phyloP scores from a whole-genome alignment of 2,113 vertebrate species.

The Paratilapia polleni region DNA sequence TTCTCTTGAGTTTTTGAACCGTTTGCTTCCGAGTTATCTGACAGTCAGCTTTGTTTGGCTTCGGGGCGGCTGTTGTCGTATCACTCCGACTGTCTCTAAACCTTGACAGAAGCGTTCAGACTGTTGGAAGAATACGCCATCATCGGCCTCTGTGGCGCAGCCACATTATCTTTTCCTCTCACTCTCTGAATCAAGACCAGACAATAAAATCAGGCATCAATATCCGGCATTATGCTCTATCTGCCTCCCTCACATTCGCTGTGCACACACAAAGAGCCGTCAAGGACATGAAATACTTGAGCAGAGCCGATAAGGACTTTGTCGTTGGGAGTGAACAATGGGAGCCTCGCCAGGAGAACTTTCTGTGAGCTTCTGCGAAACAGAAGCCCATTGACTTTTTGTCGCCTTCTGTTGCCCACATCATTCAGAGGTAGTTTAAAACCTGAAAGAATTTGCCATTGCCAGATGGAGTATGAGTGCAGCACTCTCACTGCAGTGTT shows the following conservation, averaged over 20 bases:
- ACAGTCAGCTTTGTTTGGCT: neutral
- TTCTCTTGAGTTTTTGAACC: neutral
- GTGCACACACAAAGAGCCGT: neutral
- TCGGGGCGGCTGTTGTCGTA: neutral
- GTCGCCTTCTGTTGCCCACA: neutral
- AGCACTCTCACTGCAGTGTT: neutral
- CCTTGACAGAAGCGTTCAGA: neutral
- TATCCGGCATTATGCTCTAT: neutral
- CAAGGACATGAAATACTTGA: neutral
- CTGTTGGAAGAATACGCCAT: neutral
- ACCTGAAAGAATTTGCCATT: neutral
- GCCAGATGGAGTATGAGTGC: neutral
- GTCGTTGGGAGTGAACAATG: neutral
- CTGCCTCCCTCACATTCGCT: neutral
- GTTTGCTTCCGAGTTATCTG: neutral
- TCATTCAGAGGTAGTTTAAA: slow-evolving; percentile 1
- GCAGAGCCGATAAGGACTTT: neutral
- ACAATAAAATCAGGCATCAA: neutral
- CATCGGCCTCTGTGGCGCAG: neutral
- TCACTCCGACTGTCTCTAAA: neutral
- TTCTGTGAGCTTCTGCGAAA: neutral
- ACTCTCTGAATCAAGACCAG: neutral
- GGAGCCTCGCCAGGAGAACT: neutral
- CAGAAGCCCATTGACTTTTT: neutral
- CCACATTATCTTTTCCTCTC: neutral